Evolutionary conservation across 2,797 vertebrate species (phyloP).

Genomic region (Tenualosa thibaudeaui): DNA sequence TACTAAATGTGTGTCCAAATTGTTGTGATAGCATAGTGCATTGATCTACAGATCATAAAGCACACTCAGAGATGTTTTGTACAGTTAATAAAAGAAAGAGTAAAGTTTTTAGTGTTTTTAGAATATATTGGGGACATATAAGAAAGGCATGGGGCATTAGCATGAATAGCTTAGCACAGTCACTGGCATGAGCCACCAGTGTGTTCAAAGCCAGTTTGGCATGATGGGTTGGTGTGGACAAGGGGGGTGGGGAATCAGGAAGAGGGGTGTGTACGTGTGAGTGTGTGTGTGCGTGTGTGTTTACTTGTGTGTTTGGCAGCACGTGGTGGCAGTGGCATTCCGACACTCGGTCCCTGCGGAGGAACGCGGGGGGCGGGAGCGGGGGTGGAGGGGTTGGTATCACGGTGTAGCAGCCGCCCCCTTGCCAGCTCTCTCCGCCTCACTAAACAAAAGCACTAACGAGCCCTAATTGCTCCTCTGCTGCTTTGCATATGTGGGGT

Average conservation of each 20-base stretch:
- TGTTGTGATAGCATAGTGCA: neutral
- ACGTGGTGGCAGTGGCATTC: slow-evolving; percentile 68
- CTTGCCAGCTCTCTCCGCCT: slow-evolving; percentile 55
- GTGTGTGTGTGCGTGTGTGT: neutral
- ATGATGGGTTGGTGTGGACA: neutral
- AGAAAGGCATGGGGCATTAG: neutral
- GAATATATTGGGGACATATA: neutral
- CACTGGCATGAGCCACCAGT: neutral
- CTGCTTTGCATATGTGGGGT: slow-evolving; percentile 79
- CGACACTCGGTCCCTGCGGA: slow-evolving; percentile 61
- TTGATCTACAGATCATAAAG: no score
- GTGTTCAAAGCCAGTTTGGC: neutral
- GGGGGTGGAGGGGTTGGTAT: slow-evolving; percentile 34
- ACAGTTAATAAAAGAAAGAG: neutral
- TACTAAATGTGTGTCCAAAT: neutral
- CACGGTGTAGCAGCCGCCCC: slow-evolving; percentile 13
- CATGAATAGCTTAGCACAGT: neutral
- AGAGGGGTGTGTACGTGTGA: no score
- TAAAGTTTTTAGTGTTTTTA: neutral
- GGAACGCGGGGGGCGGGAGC: slow-evolving; percentile 42
- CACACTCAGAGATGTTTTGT: no score
- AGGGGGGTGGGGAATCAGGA: neutral
- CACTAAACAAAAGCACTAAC: slow-evolving; percentile 79
- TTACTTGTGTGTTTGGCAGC: neutral
- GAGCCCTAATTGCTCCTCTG: slow-evolving; percentile 78